Evolutionary conservation across 2,888 invertebrate genomes (phyloP).

Genomic region (Phalera bucephala): DNA sequence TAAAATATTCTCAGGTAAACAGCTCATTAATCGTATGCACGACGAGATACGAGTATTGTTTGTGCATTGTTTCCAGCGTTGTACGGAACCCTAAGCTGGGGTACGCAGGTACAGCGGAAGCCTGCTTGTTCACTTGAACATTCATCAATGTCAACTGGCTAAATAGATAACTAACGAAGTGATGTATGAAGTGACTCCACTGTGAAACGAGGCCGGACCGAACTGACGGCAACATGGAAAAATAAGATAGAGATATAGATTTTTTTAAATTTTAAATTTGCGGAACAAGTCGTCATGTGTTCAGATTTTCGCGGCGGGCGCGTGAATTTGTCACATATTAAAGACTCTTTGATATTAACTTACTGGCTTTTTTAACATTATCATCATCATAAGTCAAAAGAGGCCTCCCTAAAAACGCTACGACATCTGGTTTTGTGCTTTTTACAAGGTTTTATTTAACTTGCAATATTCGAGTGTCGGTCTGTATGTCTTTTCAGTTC

Average conservation of each 20-base stretch:
- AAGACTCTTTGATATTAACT: too few relatives aligned
- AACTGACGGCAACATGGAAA: slow-evolving; percentile 34
- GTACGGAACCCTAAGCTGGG: slow-evolving; percentile 37
- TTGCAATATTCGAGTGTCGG: too few relatives aligned
- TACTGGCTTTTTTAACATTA: too few relatives aligned
- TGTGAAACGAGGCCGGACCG: slow-evolving; percentile 52
- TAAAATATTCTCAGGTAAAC: slow-evolving; percentile 25
- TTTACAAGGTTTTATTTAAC: too few relatives aligned
- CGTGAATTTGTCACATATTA: too few relatives aligned
- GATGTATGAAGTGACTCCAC: slow-evolving; percentile 65
- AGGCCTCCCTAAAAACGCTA: too few relatives aligned
- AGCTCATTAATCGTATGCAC: slow-evolving; percentile 32
- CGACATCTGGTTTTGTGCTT: too few relatives aligned
- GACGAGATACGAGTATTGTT: slow-evolving; percentile 27
- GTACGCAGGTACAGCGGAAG: slow-evolving; percentile 33
- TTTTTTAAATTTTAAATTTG: slow-evolving; percentile 25
- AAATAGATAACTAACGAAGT: slow-evolving; percentile 70
- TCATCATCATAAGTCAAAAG: too few relatives aligned
- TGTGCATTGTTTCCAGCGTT: slow-evolving; percentile 41
- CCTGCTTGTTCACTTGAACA: slow-evolving; percentile 51
- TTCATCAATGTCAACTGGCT: slow-evolving; percentile 65
- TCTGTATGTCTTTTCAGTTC: too few relatives aligned
- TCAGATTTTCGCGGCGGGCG: too few relatives aligned
- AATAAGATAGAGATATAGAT: too few relatives aligned
- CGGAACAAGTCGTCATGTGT: slow-evolving; percentile 1